Evolutionary conservation across 2,797 vertebrate species (phyloP).

Genomic region (Enteromius thamalakanensis): DNA sequence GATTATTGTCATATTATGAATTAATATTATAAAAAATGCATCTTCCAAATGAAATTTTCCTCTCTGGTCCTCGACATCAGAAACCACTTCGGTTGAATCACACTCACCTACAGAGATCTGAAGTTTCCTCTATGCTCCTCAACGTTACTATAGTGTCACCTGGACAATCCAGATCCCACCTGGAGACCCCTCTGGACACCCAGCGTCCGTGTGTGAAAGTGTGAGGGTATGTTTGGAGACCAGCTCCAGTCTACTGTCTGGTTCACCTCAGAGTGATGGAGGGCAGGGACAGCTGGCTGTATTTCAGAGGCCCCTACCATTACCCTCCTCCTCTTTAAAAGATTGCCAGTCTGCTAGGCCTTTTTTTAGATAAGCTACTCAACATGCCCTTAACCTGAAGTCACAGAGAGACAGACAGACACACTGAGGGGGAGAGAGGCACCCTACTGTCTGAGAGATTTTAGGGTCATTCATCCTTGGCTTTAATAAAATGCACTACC

Average conservation of each 20-base stretch:
- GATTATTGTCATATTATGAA: not conserved
- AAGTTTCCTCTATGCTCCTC: not conserved
- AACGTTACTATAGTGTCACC: conserved; percentile 11
- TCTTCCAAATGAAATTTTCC: not conserved
- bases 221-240: conserved; percentile 74
- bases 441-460: conserved; percentile 30
- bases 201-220: conserved; percentile 19
- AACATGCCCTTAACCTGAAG: conserved; percentile 77
- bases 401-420: conserved; percentile 68
- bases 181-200: conserved; percentile 39
- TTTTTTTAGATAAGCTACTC: conserved; percentile 87
- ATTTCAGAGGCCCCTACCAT: conserved; percentile 76
- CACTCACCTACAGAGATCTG: conserved; percentile 49
- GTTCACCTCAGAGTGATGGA: conserved; percentile 73
- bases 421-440: conserved; percentile 27
- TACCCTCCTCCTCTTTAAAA: conserved; percentile 52
- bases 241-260: conserved; percentile 81
- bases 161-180: conserved; percentile 48
- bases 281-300: conserved; percentile 84
- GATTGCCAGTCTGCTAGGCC: conserved; percentile 50
- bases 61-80: not conserved
- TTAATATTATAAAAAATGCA: not conserved
- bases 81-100: not conserved
- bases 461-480: conserved; percentile 13
- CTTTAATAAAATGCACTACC: conserved; percentile 1